Conservation (phyloP, 2,888 invertebrate genomes). For the Ormyrus rosae region DNA sequence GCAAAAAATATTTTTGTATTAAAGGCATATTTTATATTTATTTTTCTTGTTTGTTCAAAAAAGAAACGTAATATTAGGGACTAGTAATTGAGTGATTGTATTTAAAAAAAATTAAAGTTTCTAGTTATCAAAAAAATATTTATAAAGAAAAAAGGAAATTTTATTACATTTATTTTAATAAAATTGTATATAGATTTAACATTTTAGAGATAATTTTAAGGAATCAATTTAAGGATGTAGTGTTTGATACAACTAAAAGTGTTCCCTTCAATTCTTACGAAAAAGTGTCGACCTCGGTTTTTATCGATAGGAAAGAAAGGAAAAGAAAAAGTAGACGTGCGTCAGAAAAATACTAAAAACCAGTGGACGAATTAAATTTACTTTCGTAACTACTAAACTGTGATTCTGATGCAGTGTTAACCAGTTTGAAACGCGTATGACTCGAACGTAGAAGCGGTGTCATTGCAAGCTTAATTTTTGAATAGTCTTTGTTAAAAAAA, state of each 20-base stretch:
- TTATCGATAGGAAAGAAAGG: not conserved
- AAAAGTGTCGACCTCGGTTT: conserved; percentile 15
- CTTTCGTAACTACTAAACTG: conserved; percentile 1
- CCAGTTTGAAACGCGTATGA: conserved; percentile 17
- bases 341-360: conserved; percentile 8
- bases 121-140: too few relatives aligned
- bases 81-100: too few relatives aligned
- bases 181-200: too few relatives aligned
- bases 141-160: not conserved
- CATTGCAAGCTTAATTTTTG: conserved; percentile 19
- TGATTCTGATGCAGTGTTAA: conserved; percentile 7
- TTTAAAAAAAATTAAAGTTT: too few relatives aligned
- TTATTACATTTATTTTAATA: not conserved
- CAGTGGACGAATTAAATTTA: conserved; percentile 10
- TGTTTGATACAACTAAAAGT: too few relatives aligned
- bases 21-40: too few relatives aligned
- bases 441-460: conserved; percentile 27
- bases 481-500: conserved; percentile 35
- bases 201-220: not conserved
- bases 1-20: too few relatives aligned
- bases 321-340: not conserved
- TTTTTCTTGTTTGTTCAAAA: too few relatives aligned
- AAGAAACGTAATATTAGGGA: not conserved
- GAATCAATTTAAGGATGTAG: not conserved
- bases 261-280: not conserved